Evolutionary conservation across 1,140 invertebrate species (phyloP).

Genomic region (Hypothenemus hampei): DNA sequence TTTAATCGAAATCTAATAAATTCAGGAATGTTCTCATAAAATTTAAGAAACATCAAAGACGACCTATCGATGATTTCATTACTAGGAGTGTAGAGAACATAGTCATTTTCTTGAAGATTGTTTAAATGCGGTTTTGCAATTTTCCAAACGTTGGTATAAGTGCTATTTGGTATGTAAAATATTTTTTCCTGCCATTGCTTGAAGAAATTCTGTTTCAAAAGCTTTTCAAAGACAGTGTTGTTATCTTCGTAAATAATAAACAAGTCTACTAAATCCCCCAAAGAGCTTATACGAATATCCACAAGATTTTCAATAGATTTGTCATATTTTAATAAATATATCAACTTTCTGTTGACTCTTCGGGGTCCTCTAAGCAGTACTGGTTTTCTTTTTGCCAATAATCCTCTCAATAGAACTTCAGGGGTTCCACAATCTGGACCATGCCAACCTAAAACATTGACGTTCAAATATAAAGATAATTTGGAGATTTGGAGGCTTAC

Average conservation of each 20-base stretch:
- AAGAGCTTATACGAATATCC: conserved; percentile 57
- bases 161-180: conserved; percentile 50
- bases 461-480: background rate
- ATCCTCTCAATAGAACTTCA: conserved; percentile 60
- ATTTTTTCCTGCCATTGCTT: conserved; percentile 52
- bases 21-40: conserved; percentile 58
- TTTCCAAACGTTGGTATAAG: conserved; percentile 46
- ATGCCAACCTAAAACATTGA: conserved; percentile 52
- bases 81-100: conserved; percentile 54
- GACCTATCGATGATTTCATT: conserved; percentile 57
- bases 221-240: conserved; percentile 35
- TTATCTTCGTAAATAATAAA: conserved; percentile 57
- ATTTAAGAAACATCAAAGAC: conserved; percentile 61
- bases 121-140: conserved; percentile 44
- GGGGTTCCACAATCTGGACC: conserved; percentile 61
- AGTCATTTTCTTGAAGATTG: conserved; percentile 55
- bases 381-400: conserved; percentile 54
- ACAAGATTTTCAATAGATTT: conserved; percentile 53
- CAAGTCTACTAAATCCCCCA: conserved; percentile 57
- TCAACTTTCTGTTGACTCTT: conserved; percentile 48
- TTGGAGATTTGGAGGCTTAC: conserved; percentile 2
- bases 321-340: conserved; percentile 55
- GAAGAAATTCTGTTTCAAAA: conserved; percentile 42
- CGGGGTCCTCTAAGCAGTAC: conserved; percentile 48
- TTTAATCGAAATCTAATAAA: conserved; percentile 58